These are phyloP conservation scores for Polyploca ridens DNA, from an alignment of 2,888 invertebrate species.

Conservation along the genomic window DNA sequence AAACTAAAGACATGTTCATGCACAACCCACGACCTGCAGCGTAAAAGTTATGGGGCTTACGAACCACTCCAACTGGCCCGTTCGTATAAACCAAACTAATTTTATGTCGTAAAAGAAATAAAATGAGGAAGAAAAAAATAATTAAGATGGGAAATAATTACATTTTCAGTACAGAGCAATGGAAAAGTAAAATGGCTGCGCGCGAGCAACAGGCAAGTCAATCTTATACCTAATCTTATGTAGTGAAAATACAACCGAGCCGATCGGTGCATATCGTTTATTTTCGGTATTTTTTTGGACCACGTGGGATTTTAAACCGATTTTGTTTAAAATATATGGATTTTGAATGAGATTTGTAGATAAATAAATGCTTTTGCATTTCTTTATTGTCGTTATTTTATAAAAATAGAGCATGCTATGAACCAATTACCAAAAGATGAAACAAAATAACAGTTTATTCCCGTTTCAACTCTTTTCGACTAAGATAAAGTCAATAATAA, in stretches of 20 bases:
- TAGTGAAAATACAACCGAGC: slow-evolving; percentile 23
- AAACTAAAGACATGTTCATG: too few relatives aligned
- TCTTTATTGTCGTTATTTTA: background rate
- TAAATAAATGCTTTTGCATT: background rate
- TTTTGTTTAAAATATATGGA: background rate
- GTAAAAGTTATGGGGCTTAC: too few relatives aligned
- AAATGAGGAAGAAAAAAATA: too few relatives aligned
- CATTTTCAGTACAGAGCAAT: too few relatives aligned
- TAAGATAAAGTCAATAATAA: too few relatives aligned
- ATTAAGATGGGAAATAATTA: too few relatives aligned
- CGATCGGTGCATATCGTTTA: slow-evolving; percentile 39
- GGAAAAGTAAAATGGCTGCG: background rate
- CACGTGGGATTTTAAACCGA: background rate
- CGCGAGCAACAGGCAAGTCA: slow-evolving; percentile 20
- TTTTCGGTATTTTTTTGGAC: slow-evolving; percentile 8
- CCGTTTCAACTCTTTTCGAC: background rate
- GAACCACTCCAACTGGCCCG: too few relatives aligned
- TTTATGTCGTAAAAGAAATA: too few relatives aligned
- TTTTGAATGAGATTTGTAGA: background rate
- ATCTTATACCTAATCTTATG: slow-evolving; percentile 25
- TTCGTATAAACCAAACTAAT: too few relatives aligned
- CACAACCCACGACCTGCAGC: too few relatives aligned
- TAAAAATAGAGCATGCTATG: background rate
- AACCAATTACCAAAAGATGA: background rate
- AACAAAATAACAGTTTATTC: background rate